Percentiles rank a stretch among this genome's conserved stretches.
Conservation (phyloP, 2,797 vertebrate species). For the Chrosomus eos region DNA sequence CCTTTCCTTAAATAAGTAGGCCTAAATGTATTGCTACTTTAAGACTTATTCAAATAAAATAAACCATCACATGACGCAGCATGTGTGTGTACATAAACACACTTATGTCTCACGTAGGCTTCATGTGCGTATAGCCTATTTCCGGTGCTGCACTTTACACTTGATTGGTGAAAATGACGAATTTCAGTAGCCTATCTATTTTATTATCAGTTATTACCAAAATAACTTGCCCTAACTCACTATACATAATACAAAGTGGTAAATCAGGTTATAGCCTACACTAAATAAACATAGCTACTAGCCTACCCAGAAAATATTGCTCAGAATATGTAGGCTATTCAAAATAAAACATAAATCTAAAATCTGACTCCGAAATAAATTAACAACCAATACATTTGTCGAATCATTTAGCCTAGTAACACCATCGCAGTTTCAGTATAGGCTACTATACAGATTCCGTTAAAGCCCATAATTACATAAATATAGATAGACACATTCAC, state of each 20-base stretch:
- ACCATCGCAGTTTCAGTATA: not conserved
- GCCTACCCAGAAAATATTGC: not conserved
- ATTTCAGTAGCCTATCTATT: not conserved
- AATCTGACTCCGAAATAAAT: not conserved
- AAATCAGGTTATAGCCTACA: not conserved
- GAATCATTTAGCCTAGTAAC: not conserved
- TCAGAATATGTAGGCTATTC: too few species aligned
- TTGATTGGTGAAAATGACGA: not conserved
- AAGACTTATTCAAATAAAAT: not conserved
- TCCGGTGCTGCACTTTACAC: constrained; percentile 20
- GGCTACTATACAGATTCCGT: not conserved
- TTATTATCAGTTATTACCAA: not conserved
- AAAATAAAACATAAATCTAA: not conserved
- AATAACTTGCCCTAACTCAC: not conserved
- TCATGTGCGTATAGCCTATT: not conserved
- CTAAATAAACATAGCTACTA: not conserved
- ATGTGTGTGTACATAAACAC: not conserved
- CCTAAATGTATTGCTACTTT: not conserved
- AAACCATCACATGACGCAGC: not conserved
- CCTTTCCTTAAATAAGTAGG: not conserved
- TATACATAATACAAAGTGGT: not conserved
- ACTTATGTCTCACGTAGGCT: not conserved
- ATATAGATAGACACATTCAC: constrained; percentile 32
- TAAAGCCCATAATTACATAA: constrained; percentile 2
- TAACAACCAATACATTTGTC: not conserved